Conservation (phyloP, 2,888 invertebrate species). For the Charanyca ferruginea region DNA sequence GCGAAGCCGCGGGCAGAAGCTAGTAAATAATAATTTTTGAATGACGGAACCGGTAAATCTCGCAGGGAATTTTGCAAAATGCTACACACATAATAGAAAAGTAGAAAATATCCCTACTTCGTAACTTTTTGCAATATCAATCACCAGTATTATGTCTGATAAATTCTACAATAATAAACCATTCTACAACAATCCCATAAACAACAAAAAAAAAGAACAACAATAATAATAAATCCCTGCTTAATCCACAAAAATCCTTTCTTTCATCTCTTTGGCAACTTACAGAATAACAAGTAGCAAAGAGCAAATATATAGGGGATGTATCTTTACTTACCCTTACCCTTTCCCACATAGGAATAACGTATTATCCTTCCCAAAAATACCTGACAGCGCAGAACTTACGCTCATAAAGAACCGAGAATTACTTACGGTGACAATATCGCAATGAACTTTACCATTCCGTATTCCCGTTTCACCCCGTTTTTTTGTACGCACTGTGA, state of each 20-base stretch:
- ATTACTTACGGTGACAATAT: constrained; percentile 65
- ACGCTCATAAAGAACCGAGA: constrained; percentile 52
- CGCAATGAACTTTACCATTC: constrained; percentile 64
- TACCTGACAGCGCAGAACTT: constrained; percentile 50
- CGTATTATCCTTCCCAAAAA: constrained; percentile 31
- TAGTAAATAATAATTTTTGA: too few species aligned
- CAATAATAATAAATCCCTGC: constrained; percentile 9
- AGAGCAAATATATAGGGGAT: too few species aligned
- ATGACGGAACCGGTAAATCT: too few species aligned
- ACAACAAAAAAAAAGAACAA: constrained; percentile 11
- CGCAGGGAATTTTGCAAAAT: too few species aligned
- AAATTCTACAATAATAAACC: too few species aligned
- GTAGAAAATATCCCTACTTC: too few species aligned
- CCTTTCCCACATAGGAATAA: constrained; percentile 36
- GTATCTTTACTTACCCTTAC: constrained; percentile 22
- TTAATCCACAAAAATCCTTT: constrained; percentile 10
- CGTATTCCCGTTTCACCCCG: constrained; percentile 44
- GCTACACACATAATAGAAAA: too few species aligned
- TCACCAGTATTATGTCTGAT: too few species aligned
- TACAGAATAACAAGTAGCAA: constrained; percentile 43
- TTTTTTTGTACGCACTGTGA: constrained; percentile 56
- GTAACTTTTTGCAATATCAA: too few species aligned
- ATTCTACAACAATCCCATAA: too few species aligned
- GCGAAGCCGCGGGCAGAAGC: too few species aligned
- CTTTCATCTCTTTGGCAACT: constrained; percentile 26